Percentiles rank a stretch among this genome's conserved stretches.
These are phyloP conservation scores for Aptenodytes patagonicus DNA, from an alignment of 2,113 vertebrate species.

Conservation along the genomic window DNA sequence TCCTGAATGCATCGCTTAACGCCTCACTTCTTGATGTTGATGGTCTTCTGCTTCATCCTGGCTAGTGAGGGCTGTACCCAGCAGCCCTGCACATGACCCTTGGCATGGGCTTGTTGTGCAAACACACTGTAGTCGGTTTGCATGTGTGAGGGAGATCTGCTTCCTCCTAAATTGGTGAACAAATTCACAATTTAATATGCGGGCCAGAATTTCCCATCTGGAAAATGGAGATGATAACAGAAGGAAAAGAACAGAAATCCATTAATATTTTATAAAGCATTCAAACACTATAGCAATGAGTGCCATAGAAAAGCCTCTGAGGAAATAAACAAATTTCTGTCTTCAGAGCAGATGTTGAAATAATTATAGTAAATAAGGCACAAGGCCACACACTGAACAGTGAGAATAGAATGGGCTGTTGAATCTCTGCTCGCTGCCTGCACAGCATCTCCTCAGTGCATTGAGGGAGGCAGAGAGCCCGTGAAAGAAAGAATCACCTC, in stretches of 20 bases:
- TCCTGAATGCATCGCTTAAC: background rate
- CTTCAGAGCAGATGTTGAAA: constrained; percentile 41
- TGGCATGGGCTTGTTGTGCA: background rate
- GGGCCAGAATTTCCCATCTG: background rate
- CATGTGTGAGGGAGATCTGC: background rate
- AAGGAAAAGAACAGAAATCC: constrained; percentile 16
- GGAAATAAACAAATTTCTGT: constrained; percentile 19
- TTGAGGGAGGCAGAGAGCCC: background rate
- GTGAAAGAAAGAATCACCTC: background rate
- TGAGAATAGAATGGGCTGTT: background rate
- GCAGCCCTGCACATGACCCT: no score
- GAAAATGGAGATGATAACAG: background rate
- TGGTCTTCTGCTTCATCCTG: background rate
- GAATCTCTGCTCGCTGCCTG: background rate
- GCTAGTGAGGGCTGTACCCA: background rate
- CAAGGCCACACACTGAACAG: background rate
- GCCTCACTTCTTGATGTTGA: background rate
- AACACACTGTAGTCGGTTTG: accelerated
- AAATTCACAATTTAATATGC: background rate
- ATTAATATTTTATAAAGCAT: constrained; percentile 32
- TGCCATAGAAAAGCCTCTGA: constrained; percentile 24
- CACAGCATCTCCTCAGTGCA: background rate
- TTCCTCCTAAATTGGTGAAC: background rate
- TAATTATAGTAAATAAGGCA: constrained; percentile 1
- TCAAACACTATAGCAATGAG: background rate